Evolutionary conservation across 2,113 vertebrate species (phyloP), one percentile per base, ranked within the genome.

Genomic region (Melanocharis versteri): DNA sequence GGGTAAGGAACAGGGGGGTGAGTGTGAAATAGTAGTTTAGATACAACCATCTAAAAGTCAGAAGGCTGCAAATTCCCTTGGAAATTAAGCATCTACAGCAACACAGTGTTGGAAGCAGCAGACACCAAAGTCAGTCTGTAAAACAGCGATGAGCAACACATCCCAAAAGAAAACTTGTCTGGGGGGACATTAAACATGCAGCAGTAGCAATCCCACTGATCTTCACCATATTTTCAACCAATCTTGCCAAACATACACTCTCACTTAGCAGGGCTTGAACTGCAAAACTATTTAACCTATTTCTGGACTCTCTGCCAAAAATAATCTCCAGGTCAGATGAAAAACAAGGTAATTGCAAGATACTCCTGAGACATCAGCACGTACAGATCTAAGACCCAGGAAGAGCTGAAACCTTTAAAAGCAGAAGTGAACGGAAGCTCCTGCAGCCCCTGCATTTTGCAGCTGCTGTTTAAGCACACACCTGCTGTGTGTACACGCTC

Each of bases 401-500:
- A 68, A 51, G 33, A 76, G 30, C 35, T 44, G 33, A 62, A 76
- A 37, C 7, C 68, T 65, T 51, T 16, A 56, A 51, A 58, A 76
- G 33, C 50, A 79, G 47, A 37, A 23, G 31, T 0, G 16, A 79
- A 24, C 7, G 48, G 44, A 77, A 21, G n/a, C 8, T 71, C 10
- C 47, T 66, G 31, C 5, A 3, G 65, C 9, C 16, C 33, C 31
- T 65, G 48, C 19, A 13, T 6, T 45, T 24, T 60, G 51, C 66
- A 75, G 48, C 50, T 61, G 54, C 75, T 51, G 37, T 22, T 47
- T 3, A 12, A 51, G 50, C 28, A 51, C 40, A 30, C 5, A 7
- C 18, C 4, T 42, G 35, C 66, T 58, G 30, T 1, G 0, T 15
- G 42, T 10, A 13, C 35, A 8, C 24, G 8, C 45, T 6, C 12